Conservation (phyloP, 2,797 vertebrate genomes). For the Eulemur mongoz region DNA sequence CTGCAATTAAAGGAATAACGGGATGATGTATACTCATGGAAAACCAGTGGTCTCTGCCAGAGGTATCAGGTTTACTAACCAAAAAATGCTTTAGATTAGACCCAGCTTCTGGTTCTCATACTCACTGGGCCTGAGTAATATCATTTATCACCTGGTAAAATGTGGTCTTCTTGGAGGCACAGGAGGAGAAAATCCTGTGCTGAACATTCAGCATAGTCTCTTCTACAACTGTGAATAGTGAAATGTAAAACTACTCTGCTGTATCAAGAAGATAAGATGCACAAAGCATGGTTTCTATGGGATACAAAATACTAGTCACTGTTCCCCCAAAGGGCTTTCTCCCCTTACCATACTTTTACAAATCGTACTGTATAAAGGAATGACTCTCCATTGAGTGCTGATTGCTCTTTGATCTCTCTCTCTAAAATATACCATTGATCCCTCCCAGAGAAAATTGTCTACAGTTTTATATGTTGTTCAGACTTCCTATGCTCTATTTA, state of each 20-base stretch:
- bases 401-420: background rate
- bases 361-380: background rate
- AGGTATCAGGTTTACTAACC: background rate
- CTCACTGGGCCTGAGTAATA: background rate
- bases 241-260: background rate
- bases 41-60: background rate
- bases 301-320: background rate
- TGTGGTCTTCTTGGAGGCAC: background rate
- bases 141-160: background rate
- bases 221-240: background rate
- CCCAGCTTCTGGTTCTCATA: background rate
- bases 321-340: background rate
- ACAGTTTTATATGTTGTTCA: background rate
- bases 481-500: background rate
- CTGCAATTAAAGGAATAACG: background rate
- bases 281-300: background rate
- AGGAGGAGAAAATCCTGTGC: background rate
- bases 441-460: background rate
- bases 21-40: background rate
- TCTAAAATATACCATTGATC: background rate
- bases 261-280: background rate
- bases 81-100: background rate
- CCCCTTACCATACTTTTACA: background rate
- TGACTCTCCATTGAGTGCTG: background rate
- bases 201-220: background rate